Base-by-base conservation (phyloP, 2,888 invertebrate species). In the Anorthoa munda region DNA sequence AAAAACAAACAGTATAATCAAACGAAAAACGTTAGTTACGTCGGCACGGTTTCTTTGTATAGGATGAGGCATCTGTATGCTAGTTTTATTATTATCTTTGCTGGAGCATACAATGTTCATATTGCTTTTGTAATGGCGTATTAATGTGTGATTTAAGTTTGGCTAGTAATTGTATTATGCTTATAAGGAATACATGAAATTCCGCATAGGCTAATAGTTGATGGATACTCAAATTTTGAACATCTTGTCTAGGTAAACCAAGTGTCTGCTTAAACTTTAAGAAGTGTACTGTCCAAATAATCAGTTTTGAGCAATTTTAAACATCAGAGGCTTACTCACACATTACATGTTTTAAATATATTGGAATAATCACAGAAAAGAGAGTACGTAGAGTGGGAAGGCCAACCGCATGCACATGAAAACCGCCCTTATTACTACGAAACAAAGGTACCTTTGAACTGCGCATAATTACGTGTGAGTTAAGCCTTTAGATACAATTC, bases 81-180 rank as follows among this genome's bases (percentile, higher is more conserved):
- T 9, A 39, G 39, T 39, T 9, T 39, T 39, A 39, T 39, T 39
- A 39, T 39, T 39, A 39, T 39, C 7, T 39, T 7, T 39, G 39
- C 39, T 39, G 39, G 60, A 15, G 17, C 15, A 13, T 59, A 21
- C 9, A 26, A 60, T 60, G 45, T 45, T 21, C 48, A 46, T 66
- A 58, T 65, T 75, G 81, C 60, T 81, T 81, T 77, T 81, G 50
- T 80, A 75, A 75, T 64, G 59, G 64, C 64, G 53, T 79, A 39
- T 72, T 11, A 53, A 72, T 53, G 77, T 66, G 76, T 50, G 46
- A 75, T 18, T 21, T 46, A n/a, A 65, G 26, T 80, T 64, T 77
- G 76, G 76, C 77, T 61, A 65, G n/a, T 80, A 50, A 55, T 53
- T 81, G 59, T 77, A 18, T 46, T 45, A 50, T 31, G 74, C 53